Percentiles rank a stretch among this genome's conserved stretches.
Conservation (phyloP, 1,140 invertebrate species). For the Zaprionus africanus region DNA sequence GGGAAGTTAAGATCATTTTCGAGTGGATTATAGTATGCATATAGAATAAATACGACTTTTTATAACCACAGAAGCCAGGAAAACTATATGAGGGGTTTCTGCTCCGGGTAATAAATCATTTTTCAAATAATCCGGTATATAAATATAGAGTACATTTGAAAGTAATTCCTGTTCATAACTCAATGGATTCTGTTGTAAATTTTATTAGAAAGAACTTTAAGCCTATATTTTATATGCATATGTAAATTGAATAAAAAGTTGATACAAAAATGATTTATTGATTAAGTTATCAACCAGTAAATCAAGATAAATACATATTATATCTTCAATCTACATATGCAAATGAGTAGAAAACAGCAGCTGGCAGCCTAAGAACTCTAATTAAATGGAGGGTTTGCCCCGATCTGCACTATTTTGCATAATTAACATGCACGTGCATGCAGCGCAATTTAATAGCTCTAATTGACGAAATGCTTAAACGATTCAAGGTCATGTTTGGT, state of each 20-base stretch:
- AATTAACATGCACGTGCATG: slow-evolving; percentile 8
- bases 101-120: no score
- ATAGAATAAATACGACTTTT: no score
- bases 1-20: no score
- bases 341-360: not conserved
- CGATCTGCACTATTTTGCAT: slow-evolving; percentile 7
- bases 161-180: not conserved
- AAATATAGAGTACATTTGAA: not conserved
- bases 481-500: slow-evolving; percentile 32
- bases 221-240: no score
- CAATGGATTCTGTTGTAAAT: no score
- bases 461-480: slow-evolving; percentile 25
- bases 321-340: not conserved
- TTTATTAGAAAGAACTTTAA: no score
- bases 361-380: not conserved
- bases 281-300: not conserved
- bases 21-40: no score
- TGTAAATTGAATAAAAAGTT: not conserved
- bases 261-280: not conserved
- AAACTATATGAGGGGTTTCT: no score
- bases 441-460: slow-evolving; percentile 15
- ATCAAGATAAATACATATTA: not conserved
- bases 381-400: not conserved
- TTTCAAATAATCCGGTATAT: no score
- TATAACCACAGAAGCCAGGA: no score